These are phyloP conservation scores for Dendrolimus punctatus DNA, from an alignment of 1,140 invertebrate genomes.

Conservation along the genomic window DNA sequence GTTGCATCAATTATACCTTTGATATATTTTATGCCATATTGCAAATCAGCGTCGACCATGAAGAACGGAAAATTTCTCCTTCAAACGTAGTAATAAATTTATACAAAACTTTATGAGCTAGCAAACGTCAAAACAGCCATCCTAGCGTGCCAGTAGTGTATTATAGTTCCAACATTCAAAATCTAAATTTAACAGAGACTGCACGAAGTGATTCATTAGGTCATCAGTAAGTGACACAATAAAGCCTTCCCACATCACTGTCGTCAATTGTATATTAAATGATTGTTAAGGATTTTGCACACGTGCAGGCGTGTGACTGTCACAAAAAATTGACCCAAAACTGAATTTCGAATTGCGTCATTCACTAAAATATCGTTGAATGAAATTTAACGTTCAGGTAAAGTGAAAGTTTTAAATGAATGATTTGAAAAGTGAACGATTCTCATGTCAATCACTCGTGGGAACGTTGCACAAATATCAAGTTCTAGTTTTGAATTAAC, in stretches of 20 bases:
- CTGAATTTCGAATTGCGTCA: conserved; percentile 26
- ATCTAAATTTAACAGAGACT: not conserved
- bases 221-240: conserved; percentile 23
- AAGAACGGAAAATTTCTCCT: too few relatives aligned
- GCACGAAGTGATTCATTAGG: conserved; percentile 34
- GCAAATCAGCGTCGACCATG: too few relatives aligned
- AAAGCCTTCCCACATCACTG: conserved; percentile 15
- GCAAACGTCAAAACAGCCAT: too few relatives aligned
- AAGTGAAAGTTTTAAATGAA: conserved; percentile 6
- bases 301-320: conserved; percentile 52
- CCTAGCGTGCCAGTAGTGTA: too few relatives aligned
- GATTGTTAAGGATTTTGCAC: conserved; percentile 25
- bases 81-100: too few relatives aligned
- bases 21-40: too few relatives aligned
- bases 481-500: too few relatives aligned
- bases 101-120: too few relatives aligned
- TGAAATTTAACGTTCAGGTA: conserved; percentile 4
- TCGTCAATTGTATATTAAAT: conserved; percentile 11
- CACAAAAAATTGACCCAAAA: conserved; percentile 24
- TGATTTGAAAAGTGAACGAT: conserved; percentile 1
- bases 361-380: not conserved
- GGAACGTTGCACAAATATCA: conserved; percentile 13
- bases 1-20: too few relatives aligned
- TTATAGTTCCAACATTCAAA: too few relatives aligned
- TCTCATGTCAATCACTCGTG: conserved; percentile 30